Evolutionary conservation across 2,888 invertebrate species (phyloP).

Genomic region (Junonia oenone): DNA sequence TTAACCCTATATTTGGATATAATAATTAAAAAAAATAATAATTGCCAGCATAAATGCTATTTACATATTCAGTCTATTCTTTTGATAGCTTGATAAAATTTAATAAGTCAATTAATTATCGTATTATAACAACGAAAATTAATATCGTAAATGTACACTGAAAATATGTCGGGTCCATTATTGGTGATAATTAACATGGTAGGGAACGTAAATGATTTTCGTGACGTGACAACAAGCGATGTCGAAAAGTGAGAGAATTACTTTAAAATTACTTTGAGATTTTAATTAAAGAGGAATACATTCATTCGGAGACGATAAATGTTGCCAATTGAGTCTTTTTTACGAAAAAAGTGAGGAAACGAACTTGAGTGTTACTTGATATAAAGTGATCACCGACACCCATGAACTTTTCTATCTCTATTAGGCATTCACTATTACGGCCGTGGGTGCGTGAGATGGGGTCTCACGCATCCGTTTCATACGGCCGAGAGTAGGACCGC

Average conservation of each 20-base stretch:
- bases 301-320: too few relatives aligned
- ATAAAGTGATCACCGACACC: too few relatives aligned
- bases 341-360: too few relatives aligned
- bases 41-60: neutral
- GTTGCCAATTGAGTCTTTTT: too few relatives aligned
- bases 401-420: too few relatives aligned
- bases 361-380: too few relatives aligned
- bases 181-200: constrained; percentile 38
- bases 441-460: too few relatives aligned
- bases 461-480: too few relatives aligned
- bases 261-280: constrained; percentile 41
- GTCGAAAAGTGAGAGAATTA: constrained; percentile 28
- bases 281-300: constrained; percentile 46
- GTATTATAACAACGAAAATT: neutral
- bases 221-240: constrained; percentile 36
- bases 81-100: neutral
- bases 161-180: neutral
- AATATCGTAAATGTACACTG: neutral
- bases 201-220: constrained; percentile 41
- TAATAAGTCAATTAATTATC: neutral
- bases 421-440: too few relatives aligned
- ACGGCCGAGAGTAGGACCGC: too few relatives aligned
- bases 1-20: too few relatives aligned
- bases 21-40: too few relatives aligned
- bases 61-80: neutral